phyloP scores from a whole-genome alignment of 2,797 vertebrate species.

The Perodicticus potto region DNA sequence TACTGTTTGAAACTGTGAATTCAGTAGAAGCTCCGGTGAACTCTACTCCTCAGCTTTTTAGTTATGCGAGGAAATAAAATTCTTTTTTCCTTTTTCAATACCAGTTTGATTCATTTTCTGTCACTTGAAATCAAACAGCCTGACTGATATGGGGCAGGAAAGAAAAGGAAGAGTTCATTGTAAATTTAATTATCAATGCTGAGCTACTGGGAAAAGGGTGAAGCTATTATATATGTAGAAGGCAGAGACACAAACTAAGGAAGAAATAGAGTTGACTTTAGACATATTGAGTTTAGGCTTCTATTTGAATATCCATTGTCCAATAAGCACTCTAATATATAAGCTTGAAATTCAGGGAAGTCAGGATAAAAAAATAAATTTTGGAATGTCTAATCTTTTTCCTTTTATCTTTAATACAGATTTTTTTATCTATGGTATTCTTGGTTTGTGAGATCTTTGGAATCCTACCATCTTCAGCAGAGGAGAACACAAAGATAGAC shows the following conservation, averaged over 20 bases:
- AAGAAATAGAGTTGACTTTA: background rate
- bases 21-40: conserved; percentile 3
- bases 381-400: background rate
- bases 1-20: background rate
- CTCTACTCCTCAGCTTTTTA: background rate
- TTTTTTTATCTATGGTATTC: background rate
- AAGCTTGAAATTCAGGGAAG: background rate
- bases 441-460: background rate
- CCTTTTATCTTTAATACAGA: background rate
- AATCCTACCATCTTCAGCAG: background rate
- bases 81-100: background rate
- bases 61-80: background rate
- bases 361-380: background rate
- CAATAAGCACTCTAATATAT: background rate
- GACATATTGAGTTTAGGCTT: background rate
- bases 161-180: conserved; percentile 30
- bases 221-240: background rate
- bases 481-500: background rate
- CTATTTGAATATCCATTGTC: background rate
- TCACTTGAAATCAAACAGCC: conserved; percentile 29
- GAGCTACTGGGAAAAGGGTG: background rate
- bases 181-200: background rate
- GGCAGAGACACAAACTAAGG: background rate
- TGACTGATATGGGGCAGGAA: background rate
- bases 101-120: background rate